Evolutionary conservation across 2,113 vertebrate species (phyloP).

Genomic region (zebrafish (Danio rerio)): GRCz12tu NC_133192.1:20237001-20237500

Average conservation of each 20-base stretch:
- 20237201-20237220: background rate
- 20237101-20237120: background rate
- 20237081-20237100: background rate
- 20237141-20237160: background rate
- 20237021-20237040: no score
- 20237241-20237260: conserved; percentile 1
- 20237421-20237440: background rate
- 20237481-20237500: conserved; percentile 13
- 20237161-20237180: background rate
- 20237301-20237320: background rate
- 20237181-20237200: background rate
- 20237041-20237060: no score
- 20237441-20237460: background rate
- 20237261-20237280: background rate
- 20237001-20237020: no score
- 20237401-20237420: background rate
- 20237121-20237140: background rate
- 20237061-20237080: no score
- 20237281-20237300: conserved; percentile 38
- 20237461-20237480: conserved; percentile 13
- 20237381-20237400: background rate
- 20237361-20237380: background rate
- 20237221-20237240: background rate
- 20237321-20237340: conserved; percentile 3
- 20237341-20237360: conserved; percentile 14